Evolutionary conservation across 2,797 vertebrate species (phyloP).

Genomic region (Clarias fuscus): DNA sequence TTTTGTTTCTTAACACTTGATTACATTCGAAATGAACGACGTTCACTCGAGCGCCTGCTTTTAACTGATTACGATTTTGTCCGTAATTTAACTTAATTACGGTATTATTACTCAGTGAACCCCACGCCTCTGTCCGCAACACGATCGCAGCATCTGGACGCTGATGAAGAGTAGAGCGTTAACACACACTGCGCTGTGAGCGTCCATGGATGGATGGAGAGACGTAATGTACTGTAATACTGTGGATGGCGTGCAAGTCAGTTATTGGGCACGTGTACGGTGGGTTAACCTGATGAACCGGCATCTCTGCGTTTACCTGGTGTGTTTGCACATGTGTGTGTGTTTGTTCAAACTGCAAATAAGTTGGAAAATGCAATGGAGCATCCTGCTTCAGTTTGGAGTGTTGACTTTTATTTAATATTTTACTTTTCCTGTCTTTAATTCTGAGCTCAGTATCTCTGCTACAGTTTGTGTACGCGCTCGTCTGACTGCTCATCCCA

Average conservation of each 20-base stretch:
- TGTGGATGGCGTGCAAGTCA: background rate
- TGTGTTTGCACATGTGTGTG: constrained; percentile 15
- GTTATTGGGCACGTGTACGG: background rate
- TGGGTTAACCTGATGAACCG: constrained; percentile 24
- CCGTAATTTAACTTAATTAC: background rate
- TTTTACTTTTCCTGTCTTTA: constrained; percentile 54
- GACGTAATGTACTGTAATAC: constrained; percentile 1
- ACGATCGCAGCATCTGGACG: background rate
- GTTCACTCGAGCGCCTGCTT: background rate
- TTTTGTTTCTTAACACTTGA: background rate
- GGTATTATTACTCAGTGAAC: background rate
- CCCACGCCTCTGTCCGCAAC: background rate
- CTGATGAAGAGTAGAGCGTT: background rate
- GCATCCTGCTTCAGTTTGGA: constrained; percentile 64
- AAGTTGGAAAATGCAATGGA: constrained; percentile 60
- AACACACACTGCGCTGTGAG: background rate
- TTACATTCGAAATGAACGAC: too few relatives aligned
- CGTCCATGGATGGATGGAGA: background rate
- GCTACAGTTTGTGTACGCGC: constrained; percentile 39
- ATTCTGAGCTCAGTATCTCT: constrained; percentile 72
- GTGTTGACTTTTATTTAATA: constrained; percentile 62
- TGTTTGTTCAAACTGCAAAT: constrained; percentile 54
- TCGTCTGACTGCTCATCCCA: constrained; percentile 70
- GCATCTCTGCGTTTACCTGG: background rate
- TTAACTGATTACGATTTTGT: background rate